These are phyloP conservation scores for Pachyuromys duprasi DNA, from an alignment of 2,797 vertebrate species.

Conservation along the genomic window DNA sequence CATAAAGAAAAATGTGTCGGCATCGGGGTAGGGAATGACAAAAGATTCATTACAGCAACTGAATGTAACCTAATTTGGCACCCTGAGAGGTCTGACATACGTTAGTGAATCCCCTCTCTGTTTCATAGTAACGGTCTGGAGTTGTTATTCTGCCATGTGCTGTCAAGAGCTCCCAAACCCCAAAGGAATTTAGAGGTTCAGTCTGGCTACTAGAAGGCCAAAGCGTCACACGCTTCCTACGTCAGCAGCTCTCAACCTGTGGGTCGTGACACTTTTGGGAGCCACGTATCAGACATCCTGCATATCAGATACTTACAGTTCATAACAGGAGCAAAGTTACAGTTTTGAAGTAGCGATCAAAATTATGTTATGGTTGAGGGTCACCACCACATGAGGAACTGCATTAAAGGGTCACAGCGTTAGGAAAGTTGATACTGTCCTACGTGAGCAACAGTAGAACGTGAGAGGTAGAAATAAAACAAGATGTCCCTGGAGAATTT, in stretches of 20 bases:
- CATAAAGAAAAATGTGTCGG: conserved; percentile 56
- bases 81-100: neutral
- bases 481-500: conserved; percentile 38
- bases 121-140: conserved; percentile 1
- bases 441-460: conserved; percentile 61
- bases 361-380: neutral
- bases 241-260: neutral
- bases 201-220: conserved; percentile 53
- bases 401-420: too few relatives aligned
- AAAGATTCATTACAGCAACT: conserved; percentile 41
- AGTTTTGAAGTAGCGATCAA: neutral
- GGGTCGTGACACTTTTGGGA: neutral
- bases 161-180: conserved; percentile 29
- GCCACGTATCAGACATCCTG: neutral
- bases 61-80: conserved; percentile 37
- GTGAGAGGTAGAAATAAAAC: conserved; percentile 18
- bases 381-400: neutral
- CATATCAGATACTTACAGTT: neutral
- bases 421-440: neutral
- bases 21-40: neutral
- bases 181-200: conserved; percentile 48
- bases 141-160: neutral
- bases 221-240: neutral
- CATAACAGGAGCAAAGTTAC: neutral
- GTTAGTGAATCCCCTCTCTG: neutral